Conservation (phyloP, 2,888 invertebrate genomes). For the Leptopilina myrica region DNA sequence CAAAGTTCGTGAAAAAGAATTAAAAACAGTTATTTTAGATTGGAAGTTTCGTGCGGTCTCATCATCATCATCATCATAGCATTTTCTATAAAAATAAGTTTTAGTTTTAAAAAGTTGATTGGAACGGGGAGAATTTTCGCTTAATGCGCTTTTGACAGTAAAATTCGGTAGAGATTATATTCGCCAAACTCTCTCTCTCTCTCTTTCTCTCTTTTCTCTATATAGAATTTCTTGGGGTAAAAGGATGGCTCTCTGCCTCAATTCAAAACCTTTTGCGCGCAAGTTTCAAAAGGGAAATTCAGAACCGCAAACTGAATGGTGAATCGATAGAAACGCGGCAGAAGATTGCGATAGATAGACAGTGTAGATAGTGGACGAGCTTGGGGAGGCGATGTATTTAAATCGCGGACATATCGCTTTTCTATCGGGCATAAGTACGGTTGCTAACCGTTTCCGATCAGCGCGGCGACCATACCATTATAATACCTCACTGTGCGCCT, state of each 20-base stretch:
- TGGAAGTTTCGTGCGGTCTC: too few relatives aligned
- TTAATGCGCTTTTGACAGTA: constrained; percentile 17
- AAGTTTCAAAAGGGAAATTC: constrained; percentile 39
- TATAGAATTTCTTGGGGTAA: constrained; percentile 4
- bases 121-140: neutral
- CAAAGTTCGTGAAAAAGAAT: too few relatives aligned
- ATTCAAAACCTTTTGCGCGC: constrained; percentile 18
- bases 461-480: constrained; percentile 34
- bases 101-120: constrained; percentile 19
- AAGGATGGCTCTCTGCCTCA: constrained; percentile 3
- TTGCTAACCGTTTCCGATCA: constrained; percentile 33
- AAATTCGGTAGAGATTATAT: neutral
- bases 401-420: constrained; percentile 39
- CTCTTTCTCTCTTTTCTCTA: too few relatives aligned
- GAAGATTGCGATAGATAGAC: constrained; percentile 40
- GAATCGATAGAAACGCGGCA: constrained; percentile 36
- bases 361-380: constrained; percentile 19
- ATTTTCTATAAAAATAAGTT: neutral
- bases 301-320: constrained; percentile 40
- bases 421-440: constrained; percentile 32
- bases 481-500: constrained; percentile 20
- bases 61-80: too few relatives aligned
- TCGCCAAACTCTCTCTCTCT: neutral
- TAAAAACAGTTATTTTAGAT: too few relatives aligned
- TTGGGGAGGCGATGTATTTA: constrained; percentile 34